Base-by-base conservation (phyloP, 2,797 vertebrate genomes). In the Pseudomugil tenellus region DNA sequence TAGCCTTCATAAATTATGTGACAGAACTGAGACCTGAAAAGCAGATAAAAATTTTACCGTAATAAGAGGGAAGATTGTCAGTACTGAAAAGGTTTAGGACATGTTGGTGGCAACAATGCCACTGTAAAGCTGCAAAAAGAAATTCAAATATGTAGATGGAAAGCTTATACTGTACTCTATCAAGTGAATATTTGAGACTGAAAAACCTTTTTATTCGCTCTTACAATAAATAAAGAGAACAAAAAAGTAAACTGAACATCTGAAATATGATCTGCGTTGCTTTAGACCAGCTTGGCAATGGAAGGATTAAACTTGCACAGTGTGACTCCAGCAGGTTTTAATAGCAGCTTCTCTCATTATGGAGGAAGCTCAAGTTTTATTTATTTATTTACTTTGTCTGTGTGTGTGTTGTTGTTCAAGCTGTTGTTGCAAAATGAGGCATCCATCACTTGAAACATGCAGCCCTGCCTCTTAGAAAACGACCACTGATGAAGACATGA, bases 391-490 rank as follows among this genome's bases (percentile, higher is more conserved):
- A 17, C 17, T 5, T 31, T 55, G 1, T 37, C 25, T 37, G 13
- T 37, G 13, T 37, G 35, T 41, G 39, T 41, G 51, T 39, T 58
- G 13, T 37, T 25, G 12, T 34, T 55, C 21, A 34, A 57, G 55
- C 17, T 29, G 53, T 43, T 63, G 53, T 28, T 65, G 16, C 21
- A 58, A 58, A 69, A 77, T 61, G 46, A 79, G 39, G 64, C 67
- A 67, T 72, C 64, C 53, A 66, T 84, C 53, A 79, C 37, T 25
- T 32, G 56, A 54, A 64, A 71, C 61, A 74, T 52, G 34, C 32
- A 1, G 29, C 46, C 54, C 37, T 70, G 37, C 58, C 43, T 67
- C 29, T 64, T 60, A 28, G 29, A 67, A 57, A 76, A 73, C 26
- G 2, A 19, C 59, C 2, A n/a, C 49, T 63, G 76, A 74, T 70